These are phyloP conservation scores for Cosmorhoe ocellata DNA, from an alignment of 2,888 invertebrate species.

Conservation along the genomic window DNA sequence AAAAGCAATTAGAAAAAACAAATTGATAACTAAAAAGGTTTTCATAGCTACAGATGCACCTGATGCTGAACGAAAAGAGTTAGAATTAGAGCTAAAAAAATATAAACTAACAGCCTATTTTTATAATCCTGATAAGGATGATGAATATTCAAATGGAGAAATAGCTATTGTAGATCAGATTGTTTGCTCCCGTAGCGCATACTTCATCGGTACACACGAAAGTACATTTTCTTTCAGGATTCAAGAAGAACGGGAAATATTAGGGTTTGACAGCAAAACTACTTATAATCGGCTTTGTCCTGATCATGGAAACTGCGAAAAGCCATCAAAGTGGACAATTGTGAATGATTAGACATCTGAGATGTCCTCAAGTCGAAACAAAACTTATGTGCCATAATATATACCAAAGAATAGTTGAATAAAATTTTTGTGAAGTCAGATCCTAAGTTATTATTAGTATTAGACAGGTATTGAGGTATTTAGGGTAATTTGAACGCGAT, in stretches of 20 bases:
- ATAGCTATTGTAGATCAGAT: slow-evolving; percentile 97
- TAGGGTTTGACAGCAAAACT: slow-evolving; percentile 89
- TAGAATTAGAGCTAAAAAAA: slow-evolving; percentile 66
- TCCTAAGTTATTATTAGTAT: no score
- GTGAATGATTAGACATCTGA: slow-evolving; percentile 64
- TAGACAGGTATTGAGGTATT: no score
- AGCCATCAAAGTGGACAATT: slow-evolving; percentile 90
- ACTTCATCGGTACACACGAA: slow-evolving; percentile 95
- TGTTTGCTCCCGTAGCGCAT: slow-evolving; percentile 93
- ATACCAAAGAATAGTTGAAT: no score
- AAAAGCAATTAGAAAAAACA: slow-evolving; percentile 78
- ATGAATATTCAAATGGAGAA: slow-evolving; percentile 89
- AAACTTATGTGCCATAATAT: no score
- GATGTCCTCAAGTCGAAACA: no score
- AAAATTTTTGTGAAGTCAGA: no score
- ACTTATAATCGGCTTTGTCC: slow-evolving; percentile 95
- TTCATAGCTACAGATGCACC: slow-evolving; percentile 95
- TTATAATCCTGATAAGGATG: slow-evolving; percentile 35
- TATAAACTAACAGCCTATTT: slow-evolving; percentile 55
- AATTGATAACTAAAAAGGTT: slow-evolving; percentile 66
- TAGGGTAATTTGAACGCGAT: no score
- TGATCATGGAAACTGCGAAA: slow-evolving; percentile 84
- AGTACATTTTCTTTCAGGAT: slow-evolving; percentile 98
- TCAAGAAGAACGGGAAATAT: slow-evolving; percentile 97
- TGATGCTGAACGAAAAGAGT: slow-evolving; percentile 73